Evolutionary conservation across 2,113 vertebrate species (phyloP).

Genomic region (Pachypanchax playfairii): DNA sequence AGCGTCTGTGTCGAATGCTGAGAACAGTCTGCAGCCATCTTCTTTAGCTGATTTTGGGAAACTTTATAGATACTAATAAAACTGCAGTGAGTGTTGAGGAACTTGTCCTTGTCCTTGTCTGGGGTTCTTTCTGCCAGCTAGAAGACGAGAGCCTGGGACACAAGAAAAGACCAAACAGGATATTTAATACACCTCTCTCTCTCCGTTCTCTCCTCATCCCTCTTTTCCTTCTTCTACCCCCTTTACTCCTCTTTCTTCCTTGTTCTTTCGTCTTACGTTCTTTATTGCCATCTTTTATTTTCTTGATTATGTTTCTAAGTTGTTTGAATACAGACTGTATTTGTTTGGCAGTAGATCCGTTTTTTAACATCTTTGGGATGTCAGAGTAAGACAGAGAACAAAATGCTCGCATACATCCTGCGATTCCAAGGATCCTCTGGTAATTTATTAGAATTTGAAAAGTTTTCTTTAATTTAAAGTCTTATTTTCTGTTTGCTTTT

Average conservation of each 20-base stretch:
- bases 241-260: background rate
- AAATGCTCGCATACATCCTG: constrained; percentile 10
- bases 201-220: constrained; percentile 22
- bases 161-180: constrained; percentile 53
- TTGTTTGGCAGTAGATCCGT: constrained; percentile 21
- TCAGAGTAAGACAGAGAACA: background rate
- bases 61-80: constrained; percentile 50
- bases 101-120: constrained; percentile 64
- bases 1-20: too few species aligned
- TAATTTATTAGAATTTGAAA: constrained; percentile 24
- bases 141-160: constrained; percentile 52
- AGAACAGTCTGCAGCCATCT: too few species aligned
- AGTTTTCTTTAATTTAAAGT: constrained; percentile 41
- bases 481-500: background rate
- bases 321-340: constrained; percentile 1
- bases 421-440: constrained; percentile 32
- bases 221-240: constrained; percentile 9
- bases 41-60: constrained; percentile 4
- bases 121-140: constrained; percentile 39
- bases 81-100: constrained; percentile 21
- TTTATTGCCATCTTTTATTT: constrained; percentile 1
- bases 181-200: constrained; percentile 55
- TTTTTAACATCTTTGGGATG: too few species aligned
- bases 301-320: constrained; percentile 27
- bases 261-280: too few species aligned